Evolutionary conservation across 2,797 vertebrate species (phyloP), one percentile per base, ranked within the genome.

Genomic region (Neopelma chrysocephalum): DNA sequence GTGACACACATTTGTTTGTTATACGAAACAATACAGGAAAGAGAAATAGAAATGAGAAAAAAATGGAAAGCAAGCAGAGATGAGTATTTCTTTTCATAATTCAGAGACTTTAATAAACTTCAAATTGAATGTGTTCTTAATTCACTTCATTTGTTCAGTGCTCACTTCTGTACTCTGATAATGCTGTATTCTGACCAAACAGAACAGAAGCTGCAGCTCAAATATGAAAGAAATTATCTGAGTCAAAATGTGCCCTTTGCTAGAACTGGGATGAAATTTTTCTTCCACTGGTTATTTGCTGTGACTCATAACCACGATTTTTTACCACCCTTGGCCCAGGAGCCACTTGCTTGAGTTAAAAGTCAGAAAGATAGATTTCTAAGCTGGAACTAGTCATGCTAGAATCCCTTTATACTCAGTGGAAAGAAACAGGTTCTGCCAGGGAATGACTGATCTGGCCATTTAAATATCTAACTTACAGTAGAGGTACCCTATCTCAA

Each of bases 51-150:
- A 92, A 65, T 75, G 6, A 61, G 31, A 32, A 27, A 72, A 92
- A 89, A 88, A 42, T 50, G 8, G 76, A 80, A 92, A 93, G 38
- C 38, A 57, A 45, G 62, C 43, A 95, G 93, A 94, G 62, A 96
- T 91, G 31, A 97, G 82, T 97, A 91, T 90, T 86, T 95, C 48
- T 96, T 97, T 97, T 95, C 92, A 97, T 58, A 89, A 43, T 96
- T 96, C 92, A 79, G 22, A 96, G 45, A 95, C 42, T 76, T 92
- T 56, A 93, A 88, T 92, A 87, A 95, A 95, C 26, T 96, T 96
- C 92, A 87, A 94, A 92, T 66, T 8, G 15, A 95, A 96, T 62
- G 6, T 31, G 4, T 48, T 93, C 92, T 96, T 97, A 97, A 96
- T 97, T 97, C 69, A 85, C 43, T 87, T 91, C 69, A 92, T 96